A percentile compares a stretch with the other conserved stretches of the same genome.
Conservation (phyloP, 2,113 vertebrate genomes). For the Lutjanus erythropterus region DNA sequence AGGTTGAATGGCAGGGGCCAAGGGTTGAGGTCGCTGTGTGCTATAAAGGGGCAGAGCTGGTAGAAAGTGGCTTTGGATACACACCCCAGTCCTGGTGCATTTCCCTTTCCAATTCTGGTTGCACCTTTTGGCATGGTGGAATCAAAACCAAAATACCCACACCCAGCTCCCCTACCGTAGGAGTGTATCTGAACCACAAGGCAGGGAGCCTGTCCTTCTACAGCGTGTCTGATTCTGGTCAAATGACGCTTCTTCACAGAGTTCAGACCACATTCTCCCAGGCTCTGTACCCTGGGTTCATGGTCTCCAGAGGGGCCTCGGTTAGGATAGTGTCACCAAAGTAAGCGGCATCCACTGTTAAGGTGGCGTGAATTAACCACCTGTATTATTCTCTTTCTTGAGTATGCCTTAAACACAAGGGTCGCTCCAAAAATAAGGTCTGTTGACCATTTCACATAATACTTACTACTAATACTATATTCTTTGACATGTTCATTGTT, state of each 20-base stretch:
- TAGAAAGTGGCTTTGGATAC: conserved; percentile 84
- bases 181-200: conserved; percentile 59
- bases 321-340: conserved; percentile 31
- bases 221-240: conserved; percentile 40
- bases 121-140: conserved; percentile 84
- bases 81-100: conserved; percentile 87
- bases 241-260: conserved; percentile 52
- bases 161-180: conserved; percentile 36
- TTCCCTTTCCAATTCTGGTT: conserved; percentile 59
- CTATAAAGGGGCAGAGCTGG: conserved; percentile 71
- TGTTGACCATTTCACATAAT: not conserved
- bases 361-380: too few relatives aligned
- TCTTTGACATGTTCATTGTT: too few relatives aligned
- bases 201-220: conserved; percentile 44
- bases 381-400: too few relatives aligned
- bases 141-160: not conserved
- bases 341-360: not conserved
- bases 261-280: conserved; percentile 53
- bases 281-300: conserved; percentile 53
- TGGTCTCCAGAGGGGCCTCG: conserved; percentile 44
- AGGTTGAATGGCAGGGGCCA: conserved; percentile 71
- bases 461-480: too few relatives aligned
- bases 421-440: not conserved
- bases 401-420: not conserved
- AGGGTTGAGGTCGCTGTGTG: conserved; percentile 83